Evolutionary conservation across 2,113 vertebrate genomes (phyloP).

Genomic region (Grantiella picta): DNA sequence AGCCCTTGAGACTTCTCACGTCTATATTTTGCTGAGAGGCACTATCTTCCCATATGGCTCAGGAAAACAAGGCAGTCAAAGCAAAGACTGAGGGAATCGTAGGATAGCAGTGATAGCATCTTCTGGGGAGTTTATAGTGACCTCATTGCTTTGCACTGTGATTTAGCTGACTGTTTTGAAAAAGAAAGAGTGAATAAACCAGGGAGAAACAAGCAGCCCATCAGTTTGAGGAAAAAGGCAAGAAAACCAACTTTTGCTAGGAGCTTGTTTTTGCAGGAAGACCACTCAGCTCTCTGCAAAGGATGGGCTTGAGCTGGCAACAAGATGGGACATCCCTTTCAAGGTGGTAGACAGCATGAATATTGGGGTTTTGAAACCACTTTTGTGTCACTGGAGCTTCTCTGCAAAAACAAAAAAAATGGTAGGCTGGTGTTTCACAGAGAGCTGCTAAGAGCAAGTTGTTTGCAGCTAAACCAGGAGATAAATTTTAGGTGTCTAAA

Average conservation of each 20-base stretch:
- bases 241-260: neutral
- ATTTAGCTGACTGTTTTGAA: neutral
- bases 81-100: neutral
- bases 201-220: neutral
- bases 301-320: neutral
- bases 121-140: neutral
- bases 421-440: neutral
- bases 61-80: constrained; percentile 16
- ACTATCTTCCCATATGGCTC: neutral
- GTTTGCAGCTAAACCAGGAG: neutral
- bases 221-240: neutral
- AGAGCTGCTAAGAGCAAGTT: neutral
- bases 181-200: neutral
- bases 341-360: neutral
- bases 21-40: neutral
- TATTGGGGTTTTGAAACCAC: neutral
- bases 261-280: neutral
- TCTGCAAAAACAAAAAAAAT: neutral
- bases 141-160: neutral
- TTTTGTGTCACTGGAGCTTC: neutral
- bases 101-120: neutral
- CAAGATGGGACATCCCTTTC: rapidly evolving
- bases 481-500: neutral
- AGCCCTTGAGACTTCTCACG: neutral
- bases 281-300: neutral